Base-by-base conservation (phyloP, 2,113 vertebrate species). In the Antennarius striatus region DNA sequence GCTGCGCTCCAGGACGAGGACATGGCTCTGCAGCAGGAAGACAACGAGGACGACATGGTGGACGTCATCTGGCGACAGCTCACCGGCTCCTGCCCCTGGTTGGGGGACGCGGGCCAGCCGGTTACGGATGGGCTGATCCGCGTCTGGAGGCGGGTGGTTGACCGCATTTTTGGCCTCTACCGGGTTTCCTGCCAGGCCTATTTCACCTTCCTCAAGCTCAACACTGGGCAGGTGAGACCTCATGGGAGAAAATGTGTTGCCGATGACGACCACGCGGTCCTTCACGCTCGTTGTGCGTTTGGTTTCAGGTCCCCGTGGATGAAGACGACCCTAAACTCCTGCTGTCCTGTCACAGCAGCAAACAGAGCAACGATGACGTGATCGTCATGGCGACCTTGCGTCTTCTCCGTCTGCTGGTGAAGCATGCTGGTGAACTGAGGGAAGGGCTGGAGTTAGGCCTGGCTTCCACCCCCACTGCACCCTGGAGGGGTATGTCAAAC, bases 361-460 rank as follows among this genome's bases (percentile, higher is more conserved):
- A 99, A 73, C 97, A 99, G 89, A 99, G 96, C 88, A 98, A 95
- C 3, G 98, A 99, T 17, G 98, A 99, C 6, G 90, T 98, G 17
- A 99, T 98, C 6, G 98, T 99, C 65, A 99, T 99, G 98, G 97
- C 96, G 58, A 99, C 98, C 0, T 82, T 99, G 67, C 93, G 98
- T 2, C 87, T 99, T 39, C 89, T 99, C 48, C 89, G 98, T 0
- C 58, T 99, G 71, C 91, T 99, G 14, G 98, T 99, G 74, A 99
- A 99, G 75, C 98, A 99, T 7, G 98, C 96, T 1, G 96, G 97
- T 7, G 98, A 99, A 67, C 94, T 99, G n/a, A 87, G 97, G 40
- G 96, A 98, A 68, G 96, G 94, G 56, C 88, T 99, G 14, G 98
- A 99, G 74, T 93, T 96, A 1, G 98, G 98, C 22, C 90, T 99